Evolutionary conservation across 1,140 invertebrate species (phyloP), one percentile per base, ranked within the genome.

Genomic region (Ruditapes philippinarum): DNA sequence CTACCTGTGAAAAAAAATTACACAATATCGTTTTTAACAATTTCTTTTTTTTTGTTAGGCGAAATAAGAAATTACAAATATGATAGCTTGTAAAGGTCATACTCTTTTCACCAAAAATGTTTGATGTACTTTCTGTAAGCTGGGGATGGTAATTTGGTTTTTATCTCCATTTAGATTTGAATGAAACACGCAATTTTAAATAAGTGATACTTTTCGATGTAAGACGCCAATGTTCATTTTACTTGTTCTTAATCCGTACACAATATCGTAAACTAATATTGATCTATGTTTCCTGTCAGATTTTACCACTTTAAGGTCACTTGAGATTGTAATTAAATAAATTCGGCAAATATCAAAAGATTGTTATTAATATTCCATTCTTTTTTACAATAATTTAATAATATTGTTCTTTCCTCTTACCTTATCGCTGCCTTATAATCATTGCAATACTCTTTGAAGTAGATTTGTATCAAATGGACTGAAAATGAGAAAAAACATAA

Each of bases 251-350:
- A 70, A 38, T 40, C 36, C 22, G 65, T 38, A 70, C 2, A 70
- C 0, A 33, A 70, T 70, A 70, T 70, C 36, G 38, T 70, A 62
- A 62, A 62, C 57, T 33, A 81, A 81, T 81, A 81, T 62, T 81
- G 51, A 81, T 60, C 17, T 22, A 81, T 81, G 57, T 14, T 38
- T 81, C 33, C 57, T 57, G 79, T 81, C 51, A 60, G 33, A n/a
- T 45, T 28, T 51, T 31, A 45, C 42, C 42, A 42, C 38, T 81
- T 81, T 81, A 81, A 81, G 79, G 79, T 81, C 79, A 81, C 79
- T 62, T 81, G 40, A 19, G 40, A 81, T 70, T 38, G 65, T 70
- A 70, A 70, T 70, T 70, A 70, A 70, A 70, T 28, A 70, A 70
- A 70, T 38, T 36, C 36, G 22, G 65, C 36, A 70, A 70, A n/a